Conservation (phyloP, 2,888 invertebrate genomes). For the Agrotis ipsilon region DNA sequence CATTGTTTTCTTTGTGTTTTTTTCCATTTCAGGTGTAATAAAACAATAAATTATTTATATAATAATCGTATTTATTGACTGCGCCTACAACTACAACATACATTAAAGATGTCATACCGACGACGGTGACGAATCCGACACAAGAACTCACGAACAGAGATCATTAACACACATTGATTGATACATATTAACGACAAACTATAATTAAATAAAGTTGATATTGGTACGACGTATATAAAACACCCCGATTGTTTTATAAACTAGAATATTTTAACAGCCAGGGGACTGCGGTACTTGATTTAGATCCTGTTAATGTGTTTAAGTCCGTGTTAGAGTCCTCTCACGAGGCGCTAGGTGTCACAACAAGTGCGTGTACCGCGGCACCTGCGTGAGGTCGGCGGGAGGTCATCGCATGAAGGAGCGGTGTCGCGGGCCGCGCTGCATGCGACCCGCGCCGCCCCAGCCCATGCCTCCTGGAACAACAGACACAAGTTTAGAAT, state of each 20-base stretch:
- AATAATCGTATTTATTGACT: constrained; percentile 19
- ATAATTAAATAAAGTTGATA: neutral
- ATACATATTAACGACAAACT: neutral
- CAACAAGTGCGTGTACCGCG: no score
- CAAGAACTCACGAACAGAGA: neutral
- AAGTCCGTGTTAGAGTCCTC: no score
- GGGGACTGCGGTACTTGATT: no score
- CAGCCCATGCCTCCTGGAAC: constrained; percentile 83
- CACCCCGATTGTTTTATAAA: neutral
- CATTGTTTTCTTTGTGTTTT: constrained; percentile 71
- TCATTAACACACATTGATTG: constrained; percentile 8
- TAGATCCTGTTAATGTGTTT: no score
- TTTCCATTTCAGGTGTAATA: neutral
- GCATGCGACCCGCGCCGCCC: constrained; percentile 81
- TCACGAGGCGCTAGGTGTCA: no score
- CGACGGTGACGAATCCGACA: neutral
- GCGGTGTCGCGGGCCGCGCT: constrained; percentile 83
- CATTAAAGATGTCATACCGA: neutral
- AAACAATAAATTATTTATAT: constrained; percentile 20
- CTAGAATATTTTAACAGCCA: no score
- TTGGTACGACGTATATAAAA: neutral
- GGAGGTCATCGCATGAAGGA: constrained; percentile 80
- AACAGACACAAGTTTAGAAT: neutral
- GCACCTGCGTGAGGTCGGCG: neutral
- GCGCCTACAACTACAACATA: constrained; percentile 5